Evolutionary conservation across 2,888 invertebrate species (phyloP).

Genomic region (Hipparchia semele): DNA sequence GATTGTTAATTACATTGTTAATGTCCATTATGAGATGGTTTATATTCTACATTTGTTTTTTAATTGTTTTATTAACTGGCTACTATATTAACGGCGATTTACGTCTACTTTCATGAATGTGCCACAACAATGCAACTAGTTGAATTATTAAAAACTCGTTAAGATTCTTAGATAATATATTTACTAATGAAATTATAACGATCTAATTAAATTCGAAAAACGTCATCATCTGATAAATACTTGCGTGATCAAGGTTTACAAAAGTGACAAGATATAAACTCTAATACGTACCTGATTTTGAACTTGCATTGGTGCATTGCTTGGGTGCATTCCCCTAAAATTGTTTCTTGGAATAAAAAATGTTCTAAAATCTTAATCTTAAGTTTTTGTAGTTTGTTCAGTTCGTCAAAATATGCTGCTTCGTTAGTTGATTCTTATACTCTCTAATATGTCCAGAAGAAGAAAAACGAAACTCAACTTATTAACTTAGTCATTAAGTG

Average conservation of each 20-base stretch:
- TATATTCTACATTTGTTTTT: constrained; percentile 15
- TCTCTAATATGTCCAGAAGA: not conserved
- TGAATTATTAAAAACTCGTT: not conserved
- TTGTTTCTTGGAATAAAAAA: no score
- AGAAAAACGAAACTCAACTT: constrained; percentile 5
- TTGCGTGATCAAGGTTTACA: no score
- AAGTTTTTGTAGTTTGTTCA: no score
- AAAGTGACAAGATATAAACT: no score
- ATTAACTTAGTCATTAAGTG: constrained; percentile 14
- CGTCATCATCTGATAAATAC: no score
- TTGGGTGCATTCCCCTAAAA: no score
- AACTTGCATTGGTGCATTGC: no score
- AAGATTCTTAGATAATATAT: constrained; percentile 3
- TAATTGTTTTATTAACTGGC: constrained; percentile 1
- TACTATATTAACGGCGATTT: no score
- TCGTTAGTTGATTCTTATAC: no score
- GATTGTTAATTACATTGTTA: constrained; percentile 24
- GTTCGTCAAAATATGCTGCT: no score
- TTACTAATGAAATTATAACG: not conserved
- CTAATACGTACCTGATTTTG: no score
- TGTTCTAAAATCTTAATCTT: no score
- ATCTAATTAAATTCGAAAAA: not conserved
- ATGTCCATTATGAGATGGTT: constrained; percentile 22
- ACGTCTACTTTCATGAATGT: constrained; percentile 3
- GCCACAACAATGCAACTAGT: not conserved